Evolutionary conservation across 2,797 vertebrate species (phyloP), one percentile per base, ranked within the genome.

Genomic region (Threskiornis aethiopicus): DNA sequence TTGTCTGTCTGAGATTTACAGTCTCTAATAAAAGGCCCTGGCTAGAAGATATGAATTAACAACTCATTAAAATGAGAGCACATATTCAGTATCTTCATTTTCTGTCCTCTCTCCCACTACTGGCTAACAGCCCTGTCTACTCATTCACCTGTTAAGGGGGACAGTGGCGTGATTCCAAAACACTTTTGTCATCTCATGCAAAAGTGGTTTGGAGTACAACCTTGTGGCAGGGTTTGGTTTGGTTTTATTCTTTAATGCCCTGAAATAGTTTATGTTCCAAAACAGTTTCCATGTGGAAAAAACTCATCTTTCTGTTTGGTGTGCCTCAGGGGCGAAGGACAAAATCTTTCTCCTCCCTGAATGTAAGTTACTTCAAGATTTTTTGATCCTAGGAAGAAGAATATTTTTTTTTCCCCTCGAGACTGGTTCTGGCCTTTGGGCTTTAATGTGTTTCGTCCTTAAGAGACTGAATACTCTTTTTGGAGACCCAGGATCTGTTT

Each of bases 1-100:
- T 96, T 97, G 93, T 97, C 96, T 96, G 83, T 87, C 73, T 95
- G 95, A 98, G 97, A 98, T 98, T 98, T 98, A 98, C 87, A 93
- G 95, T 93, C 85, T 82, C 92, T 98, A 98, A 98, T 98, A 97
- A 98, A 97, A 97, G 92, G 89, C 83, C 69, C 59, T 91, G 96
- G 91, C 93, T 96, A 93, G 5, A 28, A 96, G 86, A 93, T 91
- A 96, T 97, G 97, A 98, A 98, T 98, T 98, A 98, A 97, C 93
- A 97, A 44, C 90, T 97, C 97, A 97, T 98, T 98, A 97, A 97
- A 97, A 95, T 76, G 73, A 94, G 92, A 92, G 69, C 67, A 35
- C 46, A 75, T 82, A 62, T 79, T 94, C 77, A 66, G 73, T 69
- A n/a, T 66, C 84, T 91, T 80, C 54, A 54, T 89, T 94, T 91